Evolutionary conservation across 2,797 vertebrate species (phyloP).

Genomic region (Meriones psammophilus): DNA sequence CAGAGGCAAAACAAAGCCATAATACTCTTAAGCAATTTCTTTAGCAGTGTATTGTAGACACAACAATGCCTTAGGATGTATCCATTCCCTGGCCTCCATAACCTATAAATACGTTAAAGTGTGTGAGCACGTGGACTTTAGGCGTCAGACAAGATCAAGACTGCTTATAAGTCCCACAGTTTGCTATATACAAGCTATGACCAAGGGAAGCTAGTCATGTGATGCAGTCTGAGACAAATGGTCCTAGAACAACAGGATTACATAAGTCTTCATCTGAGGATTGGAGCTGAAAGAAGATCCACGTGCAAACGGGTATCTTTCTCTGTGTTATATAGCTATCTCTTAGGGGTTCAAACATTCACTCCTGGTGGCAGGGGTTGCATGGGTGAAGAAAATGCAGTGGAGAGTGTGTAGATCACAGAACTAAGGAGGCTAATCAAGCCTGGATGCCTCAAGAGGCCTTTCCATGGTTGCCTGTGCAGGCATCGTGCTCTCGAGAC

Average conservation of each 20-base stretch:
- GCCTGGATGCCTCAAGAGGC: too few relatives aligned
- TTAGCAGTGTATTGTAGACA: background rate
- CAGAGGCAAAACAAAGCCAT: background rate
- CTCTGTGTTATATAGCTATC: background rate
- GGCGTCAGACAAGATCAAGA: background rate
- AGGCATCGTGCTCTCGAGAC: too few relatives aligned
- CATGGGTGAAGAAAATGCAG: background rate
- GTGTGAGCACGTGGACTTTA: background rate
- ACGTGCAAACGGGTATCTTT: background rate
- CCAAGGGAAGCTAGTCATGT: background rate
- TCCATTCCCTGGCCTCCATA: background rate
- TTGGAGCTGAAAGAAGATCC: background rate
- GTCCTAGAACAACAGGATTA: background rate
- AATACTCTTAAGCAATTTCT: background rate
- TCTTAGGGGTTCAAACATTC: background rate
- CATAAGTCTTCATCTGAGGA: background rate
- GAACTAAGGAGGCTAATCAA: background rate
- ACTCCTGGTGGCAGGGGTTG: background rate
- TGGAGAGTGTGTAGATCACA: background rate
- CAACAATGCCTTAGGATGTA: background rate
- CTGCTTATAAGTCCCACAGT: background rate
- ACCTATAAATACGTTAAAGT: background rate
- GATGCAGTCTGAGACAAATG: background rate
- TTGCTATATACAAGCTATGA: background rate
- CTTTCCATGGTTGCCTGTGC: background rate